Evolutionary conservation across 2,113 vertebrate species (phyloP), one percentile per base, ranked within the genome.

Genomic region (Sylvia atricapilla): DNA sequence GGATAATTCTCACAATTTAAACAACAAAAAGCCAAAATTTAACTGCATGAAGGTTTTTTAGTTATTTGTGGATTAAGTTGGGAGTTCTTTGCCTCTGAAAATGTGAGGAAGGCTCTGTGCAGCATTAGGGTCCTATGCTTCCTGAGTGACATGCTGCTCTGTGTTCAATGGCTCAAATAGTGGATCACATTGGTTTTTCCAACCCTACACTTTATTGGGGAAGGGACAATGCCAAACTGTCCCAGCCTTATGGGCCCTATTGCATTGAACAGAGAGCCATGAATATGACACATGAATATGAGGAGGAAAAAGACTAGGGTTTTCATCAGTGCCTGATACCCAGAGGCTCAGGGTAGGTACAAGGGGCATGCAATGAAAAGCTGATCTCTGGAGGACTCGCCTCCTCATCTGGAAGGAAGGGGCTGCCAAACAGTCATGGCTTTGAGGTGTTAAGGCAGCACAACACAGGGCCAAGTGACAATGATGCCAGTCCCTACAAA

Each of bases 81-180:
- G 46, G 46, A 30, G 6, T 0, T n/a, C 69, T 75, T 89, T 74
- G 22, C 8, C 68, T 66, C 94, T 79, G 67, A 91, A 95, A 95
- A 62, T 60, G 46, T 84, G 75, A 92, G 59, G 86, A 90, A 93
- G 84, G 93, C 52, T 93, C 86, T 95, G 41, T 83, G 75, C 53
- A 58, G 73, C 92, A 89, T 76, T 95, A 88, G 93, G 84, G 89
- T 67, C 92, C 50, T 66, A 93, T 86, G 68, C 66, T 91, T 96
- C 98, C 97, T 96, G 97, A 82, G 89, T 92, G 68, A 50, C 72
- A 72, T 60, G 60, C 59, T 93, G 81, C 70, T 95, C 93, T 90
- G 4, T 60, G 93, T 96, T 97, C 96, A 97, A 97, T 39, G 81
- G 81, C 93, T 97, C 97, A 97, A 85, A 98, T 96, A 97, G 91